Conservation (phyloP, 2,113 vertebrate genomes). For the Thinocorus orbignyianus region DNA sequence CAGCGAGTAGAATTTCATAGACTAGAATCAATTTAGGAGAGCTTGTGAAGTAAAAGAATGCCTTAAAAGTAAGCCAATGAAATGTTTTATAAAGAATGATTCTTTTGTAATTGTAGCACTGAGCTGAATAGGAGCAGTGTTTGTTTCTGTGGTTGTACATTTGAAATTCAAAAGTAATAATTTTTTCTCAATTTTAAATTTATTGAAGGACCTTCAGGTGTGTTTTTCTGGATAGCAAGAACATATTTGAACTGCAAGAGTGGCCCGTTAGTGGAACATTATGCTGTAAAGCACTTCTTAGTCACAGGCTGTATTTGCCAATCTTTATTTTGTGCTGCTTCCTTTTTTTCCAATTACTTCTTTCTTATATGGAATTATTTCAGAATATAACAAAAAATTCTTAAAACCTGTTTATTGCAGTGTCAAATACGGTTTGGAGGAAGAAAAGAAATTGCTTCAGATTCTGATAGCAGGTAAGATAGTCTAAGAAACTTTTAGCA, state of each 20-base stretch:
- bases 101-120: neutral
- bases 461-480: conserved; percentile 95
- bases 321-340: neutral
- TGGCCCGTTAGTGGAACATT: neutral
- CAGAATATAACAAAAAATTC: neutral
- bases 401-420: conserved; percentile 70
- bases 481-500: neutral
- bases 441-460: conserved; percentile 97
- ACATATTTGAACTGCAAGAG: neutral
- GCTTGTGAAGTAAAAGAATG: neutral
- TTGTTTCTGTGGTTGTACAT: neutral
- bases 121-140: neutral
- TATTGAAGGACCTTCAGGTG: neutral
- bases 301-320: neutral
- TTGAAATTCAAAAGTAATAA: neutral
- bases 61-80: neutral
- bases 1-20: neutral
- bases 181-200: neutral
- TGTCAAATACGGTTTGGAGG: conserved; percentile 99
- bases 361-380: neutral
- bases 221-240: neutral
- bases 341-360: neutral
- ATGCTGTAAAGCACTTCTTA: neutral
- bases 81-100: neutral
- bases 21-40: neutral